These are phyloP conservation scores for Tromatobia lineatoria DNA, from an alignment of 2,888 invertebrate species.

Conservation along the genomic window DNA sequence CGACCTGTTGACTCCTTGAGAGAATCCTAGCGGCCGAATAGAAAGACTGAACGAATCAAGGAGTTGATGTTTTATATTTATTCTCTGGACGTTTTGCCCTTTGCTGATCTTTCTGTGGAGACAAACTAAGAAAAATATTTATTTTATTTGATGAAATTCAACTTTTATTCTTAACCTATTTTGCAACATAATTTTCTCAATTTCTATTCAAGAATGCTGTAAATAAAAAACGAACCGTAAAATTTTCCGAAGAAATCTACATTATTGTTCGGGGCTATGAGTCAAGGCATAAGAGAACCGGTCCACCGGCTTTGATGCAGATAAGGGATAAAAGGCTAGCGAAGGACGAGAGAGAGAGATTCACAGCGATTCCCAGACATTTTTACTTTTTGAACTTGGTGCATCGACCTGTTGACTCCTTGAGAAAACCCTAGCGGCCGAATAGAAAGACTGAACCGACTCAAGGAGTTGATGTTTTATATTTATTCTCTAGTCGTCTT, in stretches of 20 bases:
- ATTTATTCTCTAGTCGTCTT: neutral
- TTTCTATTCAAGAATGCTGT: too few species aligned
- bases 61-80: neutral
- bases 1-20: slow-evolving; percentile 67
- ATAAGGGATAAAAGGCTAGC: neutral
- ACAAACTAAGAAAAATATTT: neutral
- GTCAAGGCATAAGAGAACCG: slow-evolving; percentile 18
- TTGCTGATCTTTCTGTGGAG: neutral
- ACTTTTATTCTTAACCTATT: too few species aligned
- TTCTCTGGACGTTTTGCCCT: neutral
- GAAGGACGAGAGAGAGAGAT: neutral
- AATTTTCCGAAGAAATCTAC: too few species aligned
- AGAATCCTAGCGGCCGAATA: slow-evolving; percentile 35
- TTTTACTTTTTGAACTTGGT: slow-evolving; percentile 62
- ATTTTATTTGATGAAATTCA: too few species aligned
- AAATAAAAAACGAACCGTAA: too few species aligned
- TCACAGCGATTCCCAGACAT: slow-evolving; percentile 38
- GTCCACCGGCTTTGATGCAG: slow-evolving; percentile 30
- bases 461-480: neutral
- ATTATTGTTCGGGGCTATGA: slow-evolving; percentile 28
- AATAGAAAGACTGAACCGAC: neutral
- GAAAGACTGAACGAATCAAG: neutral
- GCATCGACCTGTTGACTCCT: slow-evolving; percentile 68
- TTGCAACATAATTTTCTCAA: too few species aligned
- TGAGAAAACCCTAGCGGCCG: slow-evolving; percentile 40